Conservation (phyloP, 2,888 invertebrate genomes). For the Sphaerophoria rueppellii region DNA sequence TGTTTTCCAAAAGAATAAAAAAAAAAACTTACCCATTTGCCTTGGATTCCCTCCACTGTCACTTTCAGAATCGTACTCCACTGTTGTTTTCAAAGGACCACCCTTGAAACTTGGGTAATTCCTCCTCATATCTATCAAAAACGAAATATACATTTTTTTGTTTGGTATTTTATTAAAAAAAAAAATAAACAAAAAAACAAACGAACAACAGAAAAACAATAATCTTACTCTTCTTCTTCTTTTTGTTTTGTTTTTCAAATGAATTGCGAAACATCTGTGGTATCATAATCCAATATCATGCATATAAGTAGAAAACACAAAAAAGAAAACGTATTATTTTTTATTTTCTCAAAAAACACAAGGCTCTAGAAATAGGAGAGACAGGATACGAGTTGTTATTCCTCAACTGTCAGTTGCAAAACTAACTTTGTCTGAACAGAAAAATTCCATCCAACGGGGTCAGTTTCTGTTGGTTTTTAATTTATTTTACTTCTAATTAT, state of each 20-base stretch:
- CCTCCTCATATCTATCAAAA: constrained; percentile 62
- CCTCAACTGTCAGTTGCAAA: constrained; percentile 33
- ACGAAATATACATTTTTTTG: constrained; percentile 9
- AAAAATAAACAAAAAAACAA: not conserved
- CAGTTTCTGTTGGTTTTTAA: constrained; percentile 27
- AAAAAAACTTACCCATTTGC: constrained; percentile 60
- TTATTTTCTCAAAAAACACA: constrained; percentile 5
- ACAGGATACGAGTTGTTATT: constrained; percentile 40
- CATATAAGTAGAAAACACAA: not conserved
- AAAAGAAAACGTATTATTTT: not conserved
- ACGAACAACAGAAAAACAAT: not conserved
- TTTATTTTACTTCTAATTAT: constrained; percentile 39
- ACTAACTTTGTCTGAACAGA: constrained; percentile 45
- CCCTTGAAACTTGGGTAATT: constrained; percentile 66
- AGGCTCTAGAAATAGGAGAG: not conserved
- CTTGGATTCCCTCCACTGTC: constrained; percentile 52
- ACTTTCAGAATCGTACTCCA: constrained; percentile 66
- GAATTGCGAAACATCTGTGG: constrained; percentile 65
- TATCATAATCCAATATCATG: constrained; percentile 54
- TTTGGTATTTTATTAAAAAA: not conserved
- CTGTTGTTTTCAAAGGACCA: constrained; percentile 55
- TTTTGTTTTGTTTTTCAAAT: constrained; percentile 56
- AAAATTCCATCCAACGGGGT: constrained; percentile 29
- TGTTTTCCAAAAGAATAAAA: not conserved
- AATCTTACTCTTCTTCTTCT: constrained; percentile 54